Evolutionary conservation across 2,797 vertebrate species (phyloP).

Genomic region (Hoplostethus mediterraneus): DNA sequence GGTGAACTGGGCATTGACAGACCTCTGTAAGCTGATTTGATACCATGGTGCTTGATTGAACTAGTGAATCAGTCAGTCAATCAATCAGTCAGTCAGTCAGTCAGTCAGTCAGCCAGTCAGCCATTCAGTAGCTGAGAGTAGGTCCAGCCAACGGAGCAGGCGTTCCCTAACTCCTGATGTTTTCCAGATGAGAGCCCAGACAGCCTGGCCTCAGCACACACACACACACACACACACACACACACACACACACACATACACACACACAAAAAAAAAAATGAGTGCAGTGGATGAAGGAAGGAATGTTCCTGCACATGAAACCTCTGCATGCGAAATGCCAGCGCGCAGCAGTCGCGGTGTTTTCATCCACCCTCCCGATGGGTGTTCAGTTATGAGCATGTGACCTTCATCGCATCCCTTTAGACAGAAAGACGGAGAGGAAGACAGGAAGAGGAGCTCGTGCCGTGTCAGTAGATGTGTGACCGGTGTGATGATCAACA

Average conservation of each 20-base stretch:
- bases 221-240: constrained; percentile 24
- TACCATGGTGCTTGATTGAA: not conserved
- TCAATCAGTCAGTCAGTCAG: constrained; percentile 38
- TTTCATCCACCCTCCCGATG: constrained; percentile 12
- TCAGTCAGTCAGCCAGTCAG: constrained; percentile 5
- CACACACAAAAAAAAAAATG: constrained; percentile 7
- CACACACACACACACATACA: constrained; percentile 14
- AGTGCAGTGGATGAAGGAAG: constrained; percentile 25
- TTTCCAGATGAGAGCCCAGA: constrained; percentile 82
- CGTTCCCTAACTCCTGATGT: constrained; percentile 67
- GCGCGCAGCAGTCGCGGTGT: constrained; percentile 11
- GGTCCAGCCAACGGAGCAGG: constrained; percentile 61
- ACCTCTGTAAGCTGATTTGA: not conserved
- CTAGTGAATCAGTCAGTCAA: constrained; percentile 4
- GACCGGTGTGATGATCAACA: constrained; percentile 44
- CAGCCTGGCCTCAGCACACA: constrained; percentile 47
- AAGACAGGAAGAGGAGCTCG: constrained; percentile 4
- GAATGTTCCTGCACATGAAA: constrained; percentile 18
- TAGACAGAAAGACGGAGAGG: constrained; percentile 11
- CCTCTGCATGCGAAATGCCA: not conserved
- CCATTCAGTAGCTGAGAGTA: constrained; percentile 47
- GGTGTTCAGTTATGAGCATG: constrained; percentile 14
- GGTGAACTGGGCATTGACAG: too few relatives aligned
- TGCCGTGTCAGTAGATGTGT: constrained; percentile 16
- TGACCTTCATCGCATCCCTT: constrained; percentile 18